These are phyloP conservation scores for Melieria crassipennis DNA, from an alignment of 2,888 invertebrate genomes.

Conservation along the genomic window DNA sequence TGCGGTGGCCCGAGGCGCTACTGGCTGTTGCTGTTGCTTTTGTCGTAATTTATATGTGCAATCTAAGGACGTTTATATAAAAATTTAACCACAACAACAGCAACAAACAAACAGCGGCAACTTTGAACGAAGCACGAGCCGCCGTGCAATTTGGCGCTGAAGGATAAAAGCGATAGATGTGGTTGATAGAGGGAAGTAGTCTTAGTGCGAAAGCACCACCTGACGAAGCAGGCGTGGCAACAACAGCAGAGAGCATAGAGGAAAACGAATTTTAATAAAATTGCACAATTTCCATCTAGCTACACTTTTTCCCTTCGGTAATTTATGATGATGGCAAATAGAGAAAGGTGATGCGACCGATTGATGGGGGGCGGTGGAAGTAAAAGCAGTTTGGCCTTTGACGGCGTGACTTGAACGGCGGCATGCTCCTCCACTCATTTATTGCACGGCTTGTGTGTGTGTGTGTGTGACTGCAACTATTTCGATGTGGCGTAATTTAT, in stretches of 20 bases:
- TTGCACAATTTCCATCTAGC: conserved; percentile 13
- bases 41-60: too few species aligned
- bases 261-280: conserved; percentile 27
- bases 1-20: too few species aligned
- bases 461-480: neutral
- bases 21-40: too few species aligned
- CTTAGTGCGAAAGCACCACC: neutral
- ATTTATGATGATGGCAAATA: conserved; percentile 14
- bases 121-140: neutral
- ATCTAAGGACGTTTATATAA: too few species aligned
- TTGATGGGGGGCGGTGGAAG: neutral
- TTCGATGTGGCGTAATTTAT: too few species aligned
- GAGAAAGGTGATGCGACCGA: neutral
- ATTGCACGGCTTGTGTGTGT: neutral
- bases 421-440: neutral
- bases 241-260: neutral
- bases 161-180: neutral
- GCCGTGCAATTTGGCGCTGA: neutral
- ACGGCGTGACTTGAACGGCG: too few species aligned
- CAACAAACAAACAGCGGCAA: neutral
- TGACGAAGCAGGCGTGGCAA: neutral
- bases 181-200: neutral
- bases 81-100: neutral
- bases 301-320: conserved; percentile 1
- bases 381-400: neutral